Base-by-base conservation (phyloP, 2,888 invertebrate species). In the Drosophila cyrtoloma region DNA sequence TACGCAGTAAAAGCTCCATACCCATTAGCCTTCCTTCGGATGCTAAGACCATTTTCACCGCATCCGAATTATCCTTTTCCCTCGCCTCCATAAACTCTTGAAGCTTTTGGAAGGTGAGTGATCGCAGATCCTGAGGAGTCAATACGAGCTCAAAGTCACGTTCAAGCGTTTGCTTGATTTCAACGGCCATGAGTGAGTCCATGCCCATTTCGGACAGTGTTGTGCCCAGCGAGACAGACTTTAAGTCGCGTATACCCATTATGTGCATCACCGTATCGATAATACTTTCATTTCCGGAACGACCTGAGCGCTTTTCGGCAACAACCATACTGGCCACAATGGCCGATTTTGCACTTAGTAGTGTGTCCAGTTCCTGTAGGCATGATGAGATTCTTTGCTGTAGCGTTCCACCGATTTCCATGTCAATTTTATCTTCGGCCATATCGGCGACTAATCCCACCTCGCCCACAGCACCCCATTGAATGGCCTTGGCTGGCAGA, bases 131-230 rank as follows among this genome's bases (percentile, higher is more conserved):
- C 91, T 97, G 97, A 7, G 98, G 96, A 0, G 97, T 96, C 5
- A 99, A 94, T 92, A 96, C 96, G 63, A 99, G 94, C 91, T 98
- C 98, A 91, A 96, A 98, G 92, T 98, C 97, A 84, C 98, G 94
- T 92, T 98, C 98, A 3, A 98, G 93, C 0, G 97, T 96, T 93
- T 98, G 98, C 86, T 98, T 98, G 82, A 99, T 98, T 94, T 99
- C 99, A 0, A 98, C 97, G 0, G 97, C 98, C 98, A 98, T 99
- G 94, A 99, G 96, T 2, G 99, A 99, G 94, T 99, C 99, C 96
- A 99, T 97, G 42, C 99, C 99, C 77, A 99, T 94, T 92, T 99
- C 99, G 2, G 97, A 97, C 3, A 99, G 94, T 0, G 96, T 95
- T 1, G 96, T 95, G 88, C 96, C 95, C 73, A 95, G 94, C 53